Percentiles rank a stretch among this genome's conserved stretches.
Conservation (phyloP, 2,113 vertebrate species). For the Heptranchias perlo region DNA sequence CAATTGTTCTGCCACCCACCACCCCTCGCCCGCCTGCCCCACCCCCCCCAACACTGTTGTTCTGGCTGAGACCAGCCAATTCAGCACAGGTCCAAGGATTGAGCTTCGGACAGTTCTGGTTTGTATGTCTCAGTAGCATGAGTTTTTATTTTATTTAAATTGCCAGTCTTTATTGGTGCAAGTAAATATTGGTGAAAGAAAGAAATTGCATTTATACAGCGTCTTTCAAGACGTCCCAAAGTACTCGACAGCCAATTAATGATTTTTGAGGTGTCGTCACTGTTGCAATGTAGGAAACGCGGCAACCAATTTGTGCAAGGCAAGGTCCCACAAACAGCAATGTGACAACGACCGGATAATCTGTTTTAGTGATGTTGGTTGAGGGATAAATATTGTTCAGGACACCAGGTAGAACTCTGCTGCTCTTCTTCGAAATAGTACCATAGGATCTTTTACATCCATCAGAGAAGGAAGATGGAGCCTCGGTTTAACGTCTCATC, state of each 20-base stretch:
- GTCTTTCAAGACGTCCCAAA: not conserved
- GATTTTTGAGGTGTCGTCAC: not conserved
- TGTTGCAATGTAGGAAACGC: not conserved
- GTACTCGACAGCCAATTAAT: not conserved
- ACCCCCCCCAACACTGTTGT: not conserved
- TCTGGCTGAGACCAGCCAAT: not conserved
- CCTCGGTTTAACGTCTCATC: not conserved
- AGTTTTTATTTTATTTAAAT: too few species aligned
- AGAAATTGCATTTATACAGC: not conserved
- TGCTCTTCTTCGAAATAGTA: not conserved
- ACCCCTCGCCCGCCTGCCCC: too few species aligned
- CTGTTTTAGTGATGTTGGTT: not conserved
- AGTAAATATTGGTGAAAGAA: not conserved
- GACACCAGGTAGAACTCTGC: not conserved
- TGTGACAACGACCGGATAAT: not conserved
- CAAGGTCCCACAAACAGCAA: not conserved
- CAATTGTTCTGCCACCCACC: not conserved
- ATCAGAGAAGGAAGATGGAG: not conserved
- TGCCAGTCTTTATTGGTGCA: too few species aligned
- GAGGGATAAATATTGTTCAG: not conserved
- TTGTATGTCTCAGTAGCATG: not conserved
- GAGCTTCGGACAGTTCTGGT: not conserved
- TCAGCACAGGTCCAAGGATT: not conserved
- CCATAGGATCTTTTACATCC: not conserved
- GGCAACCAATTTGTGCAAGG: not conserved